Percentiles rank a stretch among this genome's conserved stretches.
phyloP scores from a whole-genome alignment of 2,113 vertebrate genomes.

The Aptenodytes forsteri region DNA sequence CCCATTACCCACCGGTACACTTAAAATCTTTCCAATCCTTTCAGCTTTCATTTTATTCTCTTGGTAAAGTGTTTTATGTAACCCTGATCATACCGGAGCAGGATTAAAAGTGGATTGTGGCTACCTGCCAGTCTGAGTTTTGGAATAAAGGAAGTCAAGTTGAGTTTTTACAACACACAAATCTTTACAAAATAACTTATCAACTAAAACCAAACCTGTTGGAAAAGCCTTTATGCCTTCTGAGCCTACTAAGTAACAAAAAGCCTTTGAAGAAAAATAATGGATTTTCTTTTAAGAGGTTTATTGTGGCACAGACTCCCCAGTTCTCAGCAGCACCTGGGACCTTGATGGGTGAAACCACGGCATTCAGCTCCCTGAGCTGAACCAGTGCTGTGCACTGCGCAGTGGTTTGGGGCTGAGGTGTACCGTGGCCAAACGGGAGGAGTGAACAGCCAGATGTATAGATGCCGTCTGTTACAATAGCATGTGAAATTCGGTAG shows the following conservation, averaged over 20 bases:
- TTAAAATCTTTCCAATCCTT: neutral
- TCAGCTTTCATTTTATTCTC: neutral
- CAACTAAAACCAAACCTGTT: neutral
- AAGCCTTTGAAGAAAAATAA: neutral
- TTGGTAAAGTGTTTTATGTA: neutral
- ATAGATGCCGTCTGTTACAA: neutral
- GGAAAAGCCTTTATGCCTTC: neutral
- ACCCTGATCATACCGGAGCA: neutral
- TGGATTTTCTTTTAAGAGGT: neutral
- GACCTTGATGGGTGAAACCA: neutral
- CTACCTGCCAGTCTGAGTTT: neutral
- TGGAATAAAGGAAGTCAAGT: neutral
- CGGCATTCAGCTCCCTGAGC: neutral
- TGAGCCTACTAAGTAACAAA: neutral
- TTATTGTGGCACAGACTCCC: neutral
- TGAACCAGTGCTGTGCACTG: neutral
- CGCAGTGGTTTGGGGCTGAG: neutral
- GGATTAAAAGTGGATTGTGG: neutral
- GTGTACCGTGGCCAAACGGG: rapidly evolving
- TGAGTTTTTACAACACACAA: neutral
- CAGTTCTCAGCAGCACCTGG: neutral
- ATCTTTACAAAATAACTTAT: neutral
- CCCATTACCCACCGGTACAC: neutral
- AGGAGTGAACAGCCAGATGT: neutral
- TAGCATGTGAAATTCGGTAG: neutral